phyloP scores from a whole-genome alignment of 2,888 invertebrate genomes.

The Aleiodes alternator region DNA sequence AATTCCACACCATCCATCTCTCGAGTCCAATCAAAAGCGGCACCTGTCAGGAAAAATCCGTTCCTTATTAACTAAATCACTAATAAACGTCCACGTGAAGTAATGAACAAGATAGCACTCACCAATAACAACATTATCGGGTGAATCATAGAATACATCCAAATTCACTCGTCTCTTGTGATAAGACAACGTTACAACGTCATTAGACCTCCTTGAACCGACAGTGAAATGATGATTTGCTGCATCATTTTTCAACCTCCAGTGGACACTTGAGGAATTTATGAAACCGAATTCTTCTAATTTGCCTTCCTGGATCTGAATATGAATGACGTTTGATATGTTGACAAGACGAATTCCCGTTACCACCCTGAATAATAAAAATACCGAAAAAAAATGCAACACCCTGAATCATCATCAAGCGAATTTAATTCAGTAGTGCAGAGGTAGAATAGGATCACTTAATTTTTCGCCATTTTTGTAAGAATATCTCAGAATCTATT shows the following conservation, averaged over 20 bases:
- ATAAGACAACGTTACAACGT: conserved; percentile 5
- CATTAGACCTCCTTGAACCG: no score
- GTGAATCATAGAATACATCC: background rate
- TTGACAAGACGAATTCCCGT: background rate
- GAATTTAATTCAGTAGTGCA: no score
- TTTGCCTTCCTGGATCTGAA: conserved; percentile 15
- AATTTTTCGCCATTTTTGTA: no score
- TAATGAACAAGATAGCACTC: background rate
- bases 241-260: background rate
- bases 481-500: no score
- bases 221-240: background rate
- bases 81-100: no score
- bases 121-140: conserved; percentile 1
- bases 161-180: background rate
- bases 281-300: background rate
- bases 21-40: no score
- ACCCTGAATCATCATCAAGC: no score
- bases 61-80: no score
- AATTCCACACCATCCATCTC: no score
- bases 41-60: no score
- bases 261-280: conserved; percentile 1
- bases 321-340: conserved; percentile 4
- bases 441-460: no score
- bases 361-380: background rate
- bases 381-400: no score